Percentiles rank a stretch among this genome's conserved stretches.
phyloP scores from a whole-genome alignment of 2,888 invertebrate genomes.

The Biston betularia region DNA sequence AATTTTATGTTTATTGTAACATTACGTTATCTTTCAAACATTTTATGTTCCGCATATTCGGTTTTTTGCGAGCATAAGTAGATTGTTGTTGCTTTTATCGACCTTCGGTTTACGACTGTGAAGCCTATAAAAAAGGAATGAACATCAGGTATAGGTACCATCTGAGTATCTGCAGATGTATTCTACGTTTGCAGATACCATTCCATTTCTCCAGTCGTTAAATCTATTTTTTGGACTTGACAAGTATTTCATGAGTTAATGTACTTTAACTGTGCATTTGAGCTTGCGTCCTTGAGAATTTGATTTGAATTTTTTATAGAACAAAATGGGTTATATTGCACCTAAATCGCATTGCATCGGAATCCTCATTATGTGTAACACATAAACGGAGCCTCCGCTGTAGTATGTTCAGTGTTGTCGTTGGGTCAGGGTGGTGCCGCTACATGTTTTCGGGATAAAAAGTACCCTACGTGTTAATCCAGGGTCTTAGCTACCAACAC shows the following conservation, averaged over 20 bases:
- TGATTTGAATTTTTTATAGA: not conserved
- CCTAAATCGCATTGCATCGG: too few species aligned
- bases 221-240: conserved; percentile 7
- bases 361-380: too few species aligned
- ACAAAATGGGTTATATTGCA: too few species aligned
- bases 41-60: conserved; percentile 39
- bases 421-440: too few species aligned
- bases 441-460: too few species aligned
- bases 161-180: conserved; percentile 27
- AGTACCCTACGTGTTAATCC: too few species aligned
- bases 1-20: conserved; percentile 24
- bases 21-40: conserved; percentile 35
- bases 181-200: not conserved
- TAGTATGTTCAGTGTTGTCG: too few species aligned
- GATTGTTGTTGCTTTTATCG: conserved; percentile 38
- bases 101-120: conserved; percentile 40
- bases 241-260: not conserved
- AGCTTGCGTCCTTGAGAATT: not conserved
- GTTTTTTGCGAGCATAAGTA: conserved; percentile 26
- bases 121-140: conserved; percentile 44
- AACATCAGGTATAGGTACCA: conserved; percentile 43
- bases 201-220: conserved; percentile 19
- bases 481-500: too few species aligned
- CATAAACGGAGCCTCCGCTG: too few species aligned
- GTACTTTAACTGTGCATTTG: not conserved